These are phyloP conservation scores for Silurus glanis DNA, from an alignment of 2,113 vertebrate genomes.

Conservation along the genomic window DNA sequence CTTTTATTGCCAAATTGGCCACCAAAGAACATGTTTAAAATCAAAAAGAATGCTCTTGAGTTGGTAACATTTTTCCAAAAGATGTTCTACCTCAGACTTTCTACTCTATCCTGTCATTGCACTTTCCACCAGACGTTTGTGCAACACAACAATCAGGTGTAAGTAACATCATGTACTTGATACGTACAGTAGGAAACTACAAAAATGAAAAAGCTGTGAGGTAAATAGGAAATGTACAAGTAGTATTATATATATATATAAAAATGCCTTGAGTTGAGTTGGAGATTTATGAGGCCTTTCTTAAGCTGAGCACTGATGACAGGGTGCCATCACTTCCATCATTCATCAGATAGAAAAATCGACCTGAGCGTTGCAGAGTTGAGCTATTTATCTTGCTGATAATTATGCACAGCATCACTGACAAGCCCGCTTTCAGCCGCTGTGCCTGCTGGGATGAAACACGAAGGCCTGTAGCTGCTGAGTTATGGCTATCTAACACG, in stretches of 20 bases:
- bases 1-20: neutral
- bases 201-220: too few relatives aligned
- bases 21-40: neutral
- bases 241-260: too few relatives aligned
- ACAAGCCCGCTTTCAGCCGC: conserved; percentile 55
- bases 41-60: neutral
- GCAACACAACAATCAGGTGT: too few relatives aligned
- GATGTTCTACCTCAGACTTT: neutral
- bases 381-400: conserved; percentile 63
- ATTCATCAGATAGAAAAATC: conserved; percentile 69
- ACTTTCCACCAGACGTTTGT: neutral
- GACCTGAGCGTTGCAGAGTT: conserved; percentile 54
- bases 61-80: neutral
- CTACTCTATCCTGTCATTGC: neutral
- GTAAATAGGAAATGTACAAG: too few relatives aligned
- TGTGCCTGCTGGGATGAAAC: conserved; percentile 50
- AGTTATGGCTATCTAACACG: conserved; percentile 52
- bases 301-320: conserved; percentile 58
- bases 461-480: conserved; percentile 33
- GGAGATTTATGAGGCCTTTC: conserved; percentile 63
- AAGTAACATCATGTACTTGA: too few relatives aligned
- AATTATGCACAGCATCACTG: conserved; percentile 65
- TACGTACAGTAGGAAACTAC: too few relatives aligned
- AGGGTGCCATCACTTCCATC: conserved; percentile 60
- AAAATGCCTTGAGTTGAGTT: conserved; percentile 39